These are phyloP conservation scores for Dasyurus viverrinus DNA, from an alignment of 2,113 vertebrate species.

Conservation along the genomic window DNA sequence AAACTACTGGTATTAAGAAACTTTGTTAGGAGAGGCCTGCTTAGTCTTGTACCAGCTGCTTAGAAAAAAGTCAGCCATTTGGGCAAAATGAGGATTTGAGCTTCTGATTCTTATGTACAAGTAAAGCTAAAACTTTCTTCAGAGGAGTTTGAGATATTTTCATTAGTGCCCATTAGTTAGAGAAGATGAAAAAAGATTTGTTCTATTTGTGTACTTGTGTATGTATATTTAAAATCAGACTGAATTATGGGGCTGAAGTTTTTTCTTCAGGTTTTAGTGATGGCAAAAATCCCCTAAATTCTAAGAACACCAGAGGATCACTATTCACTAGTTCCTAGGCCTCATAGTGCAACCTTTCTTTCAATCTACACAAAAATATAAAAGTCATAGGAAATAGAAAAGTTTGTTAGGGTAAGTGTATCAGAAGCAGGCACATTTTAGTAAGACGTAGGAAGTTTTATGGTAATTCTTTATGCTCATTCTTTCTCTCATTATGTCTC, in stretches of 20 bases:
- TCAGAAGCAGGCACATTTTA: conserved; percentile 7
- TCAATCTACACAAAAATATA: conserved; percentile 12
- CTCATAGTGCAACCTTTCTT: neutral
- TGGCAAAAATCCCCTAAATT: conserved; percentile 41
- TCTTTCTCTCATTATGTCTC: neutral
- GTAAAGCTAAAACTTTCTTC: neutral
- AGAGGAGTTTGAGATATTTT: neutral
- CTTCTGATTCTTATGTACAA: neutral
- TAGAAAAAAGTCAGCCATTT: neutral
- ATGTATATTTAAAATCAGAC: neutral
- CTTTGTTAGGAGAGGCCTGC: neutral
- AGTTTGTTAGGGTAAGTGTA: neutral
- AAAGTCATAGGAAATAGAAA: conserved; percentile 48
- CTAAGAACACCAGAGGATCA: conserved; percentile 19
- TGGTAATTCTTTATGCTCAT: neutral
- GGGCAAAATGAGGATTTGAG: neutral
- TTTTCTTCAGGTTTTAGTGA: neutral
- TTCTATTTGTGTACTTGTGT: neutral
- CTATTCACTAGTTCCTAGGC: conserved; percentile 11
- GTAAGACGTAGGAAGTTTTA: conserved; percentile 30
- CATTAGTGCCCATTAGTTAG: neutral
- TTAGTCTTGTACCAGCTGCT: neutral
- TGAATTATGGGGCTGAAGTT: neutral
- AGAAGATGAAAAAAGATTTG: neutral
- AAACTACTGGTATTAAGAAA: neutral